Base-by-base conservation (phyloP, 2,888 invertebrate genomes). In the Mantis religiosa region DNA sequence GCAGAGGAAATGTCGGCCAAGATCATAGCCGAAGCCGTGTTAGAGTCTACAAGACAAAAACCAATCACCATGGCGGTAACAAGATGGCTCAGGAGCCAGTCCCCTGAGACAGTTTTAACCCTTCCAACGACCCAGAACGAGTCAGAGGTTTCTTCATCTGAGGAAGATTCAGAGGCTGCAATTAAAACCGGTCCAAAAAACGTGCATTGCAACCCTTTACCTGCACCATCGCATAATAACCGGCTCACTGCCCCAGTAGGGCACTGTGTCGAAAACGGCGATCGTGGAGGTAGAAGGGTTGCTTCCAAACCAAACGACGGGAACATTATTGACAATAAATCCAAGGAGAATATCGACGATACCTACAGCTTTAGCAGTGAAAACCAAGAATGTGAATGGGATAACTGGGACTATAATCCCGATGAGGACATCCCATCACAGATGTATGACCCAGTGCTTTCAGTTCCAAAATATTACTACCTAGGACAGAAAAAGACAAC, bases 51-150 rank as follows among this genome's bases (percentile, higher is more conserved):
- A 27, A 85, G n/a, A 71, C 28, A 87, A 82, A 85, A 83, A 87
- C 95, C 95, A 20, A 94, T 95, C 89, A 95, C 95, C 6, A 93
- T 94, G 85, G 95, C 95, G 0, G 95, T 95, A 1, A 95, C 93
- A 86, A 94, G 95, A 88, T 95, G 95, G 95, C 93, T 95, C 91
- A 93, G 93, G 86, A 90, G 90, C 54, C 90, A 90, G 30, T 90
- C 90, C 82, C 89, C 90, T 85, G 93, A 93, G 90, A 93, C 91
- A 89, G 89, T 93, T n/a, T 92, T 93, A 89, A 90, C 90, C 20
- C 89, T 90, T 15, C 91, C 90, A n/a, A n/a, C n/a, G 84, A 91
- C 90, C 91, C 90, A 90, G 30, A 84, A 83, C 41, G 90, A 89
- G 27, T 84, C 89, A 27, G 82, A 91, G n/a, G 88, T 86, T 90